These are phyloP conservation scores for Atethmia centrago DNA, from an alignment of 2,888 invertebrate species.

Conservation along the genomic window DNA sequence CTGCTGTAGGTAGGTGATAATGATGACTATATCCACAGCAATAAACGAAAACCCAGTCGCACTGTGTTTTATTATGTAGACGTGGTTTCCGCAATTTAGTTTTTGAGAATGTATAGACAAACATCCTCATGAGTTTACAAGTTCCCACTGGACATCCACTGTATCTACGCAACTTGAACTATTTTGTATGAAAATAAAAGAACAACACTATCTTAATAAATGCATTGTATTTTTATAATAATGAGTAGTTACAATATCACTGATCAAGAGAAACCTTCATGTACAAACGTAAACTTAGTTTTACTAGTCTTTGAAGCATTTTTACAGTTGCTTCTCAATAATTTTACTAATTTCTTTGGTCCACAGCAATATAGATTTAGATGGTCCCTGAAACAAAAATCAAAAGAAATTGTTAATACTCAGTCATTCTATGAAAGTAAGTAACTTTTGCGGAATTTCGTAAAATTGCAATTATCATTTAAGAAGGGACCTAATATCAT, in stretches of 20 bases:
- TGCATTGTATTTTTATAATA: constrained; percentile 59
- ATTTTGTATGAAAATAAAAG: constrained; percentile 27
- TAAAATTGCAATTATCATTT: neutral
- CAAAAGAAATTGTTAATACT: constrained; percentile 3
- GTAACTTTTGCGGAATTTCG: neutral
- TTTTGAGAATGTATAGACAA: neutral
- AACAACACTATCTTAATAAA: constrained; percentile 39
- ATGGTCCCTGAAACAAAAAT: constrained; percentile 78
- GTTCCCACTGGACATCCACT: neutral
- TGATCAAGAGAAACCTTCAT: constrained; percentile 85
- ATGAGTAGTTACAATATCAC: constrained; percentile 54
- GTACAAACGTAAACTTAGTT: constrained; percentile 85
- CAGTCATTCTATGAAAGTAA: neutral
- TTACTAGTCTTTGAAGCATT: constrained; percentile 77
- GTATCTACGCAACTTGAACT: neutral
- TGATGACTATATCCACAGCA: neutral
- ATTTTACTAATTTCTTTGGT: constrained; percentile 88
- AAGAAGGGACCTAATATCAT: neutral
- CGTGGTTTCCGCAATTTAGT: too few species aligned
- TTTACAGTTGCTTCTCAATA: constrained; percentile 81
- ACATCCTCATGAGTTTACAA: neutral
- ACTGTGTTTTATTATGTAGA: neutral
- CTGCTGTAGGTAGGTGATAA: too few species aligned
- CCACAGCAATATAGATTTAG: constrained; percentile 87
- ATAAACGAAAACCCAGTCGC: neutral